Evolutionary conservation across 2,797 vertebrate genomes (phyloP), one percentile per base, ranked within the genome.

Genomic region (Acrossocheilus fasciatus): DNA sequence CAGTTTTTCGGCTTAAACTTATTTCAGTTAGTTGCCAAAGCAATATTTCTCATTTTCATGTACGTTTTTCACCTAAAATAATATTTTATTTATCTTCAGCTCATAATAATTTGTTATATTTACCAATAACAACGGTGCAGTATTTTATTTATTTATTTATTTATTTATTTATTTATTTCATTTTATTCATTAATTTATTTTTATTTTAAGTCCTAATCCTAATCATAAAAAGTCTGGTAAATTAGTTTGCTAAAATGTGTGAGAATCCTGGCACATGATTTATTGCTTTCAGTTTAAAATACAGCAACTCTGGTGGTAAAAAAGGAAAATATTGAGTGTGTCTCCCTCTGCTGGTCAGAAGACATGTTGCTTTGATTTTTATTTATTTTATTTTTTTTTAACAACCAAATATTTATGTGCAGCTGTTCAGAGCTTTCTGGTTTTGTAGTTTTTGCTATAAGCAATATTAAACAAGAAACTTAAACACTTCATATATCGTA

Each of bases 321-420:
- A 20, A 18, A 23, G 2, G 10, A 34, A 50, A 41, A 52, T 47
- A 26, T 57, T 78, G 74, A 54, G 20, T 91, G 47, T 92, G 75
- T 80, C 88, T 78, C 94, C 94, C 91, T 88, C 94, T 93, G 89
- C 89, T 91, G 94, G n/a, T 82, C 43, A 82, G 62, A 85, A 81
- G 26, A 1, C 39, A 64, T 87, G 91, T 39, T 89, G 69, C 86
- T 59, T 54, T 81, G 0, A 34, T 17, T 52, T 64, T 30, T 30
- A 30, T 50, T 41, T 26, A 26, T 26, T 26, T 26, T 26, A 26
- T 26, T 26, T 26, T 26, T 4, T 57, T 72, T 41, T 3, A 6
- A 12, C 30, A 30, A 7, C 3, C 3, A 18, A 68, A 36, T 18
- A 9, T 64, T 30, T 64, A n/a, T 68, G 30, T 7, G 7, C 34